Evolutionary conservation across 2,888 invertebrate species (phyloP).

Genomic region (Sesia bembeciformis): DNA sequence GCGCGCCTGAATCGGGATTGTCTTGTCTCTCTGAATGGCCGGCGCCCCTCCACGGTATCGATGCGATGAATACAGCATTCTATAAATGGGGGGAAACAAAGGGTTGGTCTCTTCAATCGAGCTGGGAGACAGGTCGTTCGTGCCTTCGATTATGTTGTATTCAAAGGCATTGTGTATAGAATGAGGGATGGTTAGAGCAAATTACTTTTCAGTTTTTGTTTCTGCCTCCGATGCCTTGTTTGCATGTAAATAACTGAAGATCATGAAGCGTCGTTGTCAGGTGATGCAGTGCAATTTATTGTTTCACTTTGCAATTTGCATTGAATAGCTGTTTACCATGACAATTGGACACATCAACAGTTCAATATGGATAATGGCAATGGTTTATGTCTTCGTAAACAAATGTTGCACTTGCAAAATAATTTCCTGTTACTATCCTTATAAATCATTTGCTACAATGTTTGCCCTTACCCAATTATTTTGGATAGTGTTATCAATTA

Average conservation of each 20-base stretch:
- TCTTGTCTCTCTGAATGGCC: constrained; percentile 72
- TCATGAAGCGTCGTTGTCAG: background rate
- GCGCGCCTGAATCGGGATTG: constrained; percentile 69
- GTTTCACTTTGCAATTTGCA: background rate
- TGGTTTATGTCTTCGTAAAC: too few species aligned
- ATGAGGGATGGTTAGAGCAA: constrained; percentile 70
- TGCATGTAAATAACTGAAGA: background rate
- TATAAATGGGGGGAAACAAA: constrained; percentile 70
- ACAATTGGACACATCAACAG: too few species aligned
- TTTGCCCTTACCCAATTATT: too few species aligned
- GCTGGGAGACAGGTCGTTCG: constrained; percentile 68
- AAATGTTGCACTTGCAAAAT: too few species aligned
- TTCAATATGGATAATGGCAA: too few species aligned
- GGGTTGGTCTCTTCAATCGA: constrained; percentile 72
- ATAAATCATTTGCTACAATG: too few species aligned
- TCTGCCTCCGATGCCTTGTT: constrained; percentile 4
- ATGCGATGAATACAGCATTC: constrained; percentile 57
- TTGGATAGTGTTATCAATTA: too few species aligned
- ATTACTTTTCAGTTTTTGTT: constrained; percentile 67
- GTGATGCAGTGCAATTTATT: background rate
- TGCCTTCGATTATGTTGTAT: constrained; percentile 70
- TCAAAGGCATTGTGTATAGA: constrained; percentile 59
- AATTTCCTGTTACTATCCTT: too few species aligned
- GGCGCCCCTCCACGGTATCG: constrained; percentile 70
- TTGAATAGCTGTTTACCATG: background rate